Evolutionary conservation across 2,113 vertebrate species (phyloP).

Genomic region (Monopterus albus): DNA sequence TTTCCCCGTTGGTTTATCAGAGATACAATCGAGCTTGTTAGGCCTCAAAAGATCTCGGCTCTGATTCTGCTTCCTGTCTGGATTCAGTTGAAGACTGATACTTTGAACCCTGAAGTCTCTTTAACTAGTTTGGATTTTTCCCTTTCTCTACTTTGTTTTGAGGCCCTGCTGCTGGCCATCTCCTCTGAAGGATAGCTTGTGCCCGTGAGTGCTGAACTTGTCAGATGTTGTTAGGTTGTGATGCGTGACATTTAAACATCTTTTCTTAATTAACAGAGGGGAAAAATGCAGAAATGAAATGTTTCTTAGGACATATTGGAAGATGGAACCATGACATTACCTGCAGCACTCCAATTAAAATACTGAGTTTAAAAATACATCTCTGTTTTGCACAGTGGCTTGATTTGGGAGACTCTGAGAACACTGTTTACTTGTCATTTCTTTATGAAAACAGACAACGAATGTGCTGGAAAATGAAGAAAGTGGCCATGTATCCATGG

Average conservation of each 20-base stretch:
- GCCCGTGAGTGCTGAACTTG: conserved; percentile 49
- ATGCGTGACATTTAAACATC: conserved; percentile 76
- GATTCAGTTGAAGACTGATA: conserved; percentile 58
- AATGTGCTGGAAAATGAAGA: conserved; percentile 17
- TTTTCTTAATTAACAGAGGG: conserved; percentile 75
- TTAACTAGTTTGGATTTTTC: too few relatives aligned
- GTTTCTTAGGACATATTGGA: conserved; percentile 56
- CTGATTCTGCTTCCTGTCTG: conserved; percentile 52
- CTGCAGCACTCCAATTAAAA: conserved; percentile 77
- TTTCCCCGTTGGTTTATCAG: conserved; percentile 44
- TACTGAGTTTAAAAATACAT: conserved; percentile 57
- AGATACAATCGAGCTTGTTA: conserved; percentile 19
- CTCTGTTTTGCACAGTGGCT: conserved; percentile 21
- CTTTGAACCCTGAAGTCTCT: conserved; percentile 78
- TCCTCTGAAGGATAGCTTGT: conserved; percentile 57
- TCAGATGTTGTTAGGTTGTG: conserved; percentile 72
- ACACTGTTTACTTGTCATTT: conserved; percentile 53
- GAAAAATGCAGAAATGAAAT: conserved; percentile 42
- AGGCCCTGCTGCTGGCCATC: conserved; percentile 62
- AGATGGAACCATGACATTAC: conserved; percentile 72
- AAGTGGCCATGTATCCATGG: not conserved
- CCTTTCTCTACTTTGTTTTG: conserved; percentile 51
- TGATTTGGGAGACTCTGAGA: conserved; percentile 46
- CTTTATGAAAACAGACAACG: conserved; percentile 28
- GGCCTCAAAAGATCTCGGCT: conserved; percentile 48